Percentiles rank a stretch among this genome's conserved stretches.
These are phyloP conservation scores for Podabrus alpinus DNA, from an alignment of 2,888 invertebrate species.

Conservation along the genomic window DNA sequence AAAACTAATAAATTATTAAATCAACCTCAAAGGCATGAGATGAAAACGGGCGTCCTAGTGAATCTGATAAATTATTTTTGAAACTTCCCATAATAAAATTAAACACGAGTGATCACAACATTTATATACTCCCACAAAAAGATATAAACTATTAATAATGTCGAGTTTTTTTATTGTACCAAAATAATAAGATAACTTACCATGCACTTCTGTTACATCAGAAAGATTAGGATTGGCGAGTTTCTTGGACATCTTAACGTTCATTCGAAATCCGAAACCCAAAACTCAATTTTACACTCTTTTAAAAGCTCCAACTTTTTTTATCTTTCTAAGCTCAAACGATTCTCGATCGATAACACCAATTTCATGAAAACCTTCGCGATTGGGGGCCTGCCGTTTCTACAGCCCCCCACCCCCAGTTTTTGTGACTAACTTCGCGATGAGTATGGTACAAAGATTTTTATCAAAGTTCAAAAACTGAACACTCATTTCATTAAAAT, in stretches of 20 bases:
- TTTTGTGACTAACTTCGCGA: too few relatives aligned
- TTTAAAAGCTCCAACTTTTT: too few relatives aligned
- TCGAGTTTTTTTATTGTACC: background rate
- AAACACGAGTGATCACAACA: background rate
- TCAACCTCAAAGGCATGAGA: background rate
- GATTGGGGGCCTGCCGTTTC: too few relatives aligned
- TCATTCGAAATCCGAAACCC: constrained; percentile 72
- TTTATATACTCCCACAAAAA: background rate
- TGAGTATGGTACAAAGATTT: too few relatives aligned
- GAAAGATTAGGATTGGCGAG: constrained; percentile 49
- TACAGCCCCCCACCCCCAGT: too few relatives aligned
- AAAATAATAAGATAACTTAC: constrained; percentile 37
- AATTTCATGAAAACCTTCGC: too few relatives aligned
- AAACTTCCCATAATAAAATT: background rate
- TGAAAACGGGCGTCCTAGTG: too few relatives aligned
- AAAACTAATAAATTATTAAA: background rate
- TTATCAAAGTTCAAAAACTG: too few relatives aligned
- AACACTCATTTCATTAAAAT: too few relatives aligned
- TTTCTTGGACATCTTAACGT: constrained; percentile 63
- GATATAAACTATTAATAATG: background rate
- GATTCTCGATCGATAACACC: too few relatives aligned
- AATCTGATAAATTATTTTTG: background rate
- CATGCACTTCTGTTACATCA: constrained; percentile 54
- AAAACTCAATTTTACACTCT: too few relatives aligned
- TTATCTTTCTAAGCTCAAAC: too few relatives aligned